A percentile compares a stretch with the other conserved stretches of the same genome.
phyloP scores from a whole-genome alignment of 2,797 vertebrate genomes.

The Rhinatrema bivittatum region DNA sequence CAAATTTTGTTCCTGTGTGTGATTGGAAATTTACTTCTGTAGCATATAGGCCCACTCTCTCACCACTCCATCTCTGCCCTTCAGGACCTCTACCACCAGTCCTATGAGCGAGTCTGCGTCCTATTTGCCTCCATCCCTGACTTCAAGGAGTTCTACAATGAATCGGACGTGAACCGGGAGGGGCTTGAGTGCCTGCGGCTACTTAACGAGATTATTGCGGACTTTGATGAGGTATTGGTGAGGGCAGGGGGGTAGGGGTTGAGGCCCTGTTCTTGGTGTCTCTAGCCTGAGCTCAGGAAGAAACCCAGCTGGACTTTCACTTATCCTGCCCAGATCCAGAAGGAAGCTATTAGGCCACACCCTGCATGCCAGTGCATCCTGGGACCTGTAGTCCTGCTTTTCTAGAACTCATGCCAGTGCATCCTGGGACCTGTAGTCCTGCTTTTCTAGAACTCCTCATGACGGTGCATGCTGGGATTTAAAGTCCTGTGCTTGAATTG shows the following conservation, averaged over 20 bases:
- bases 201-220: constrained; percentile 84
- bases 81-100: constrained; percentile 84
- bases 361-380: neutral
- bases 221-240: constrained; percentile 76
- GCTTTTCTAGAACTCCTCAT: neutral
- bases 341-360: too few species aligned
- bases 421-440: neutral
- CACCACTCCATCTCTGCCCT: neutral
- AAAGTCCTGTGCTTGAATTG: too few species aligned
- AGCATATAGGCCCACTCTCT: neutral
- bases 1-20: too few species aligned
- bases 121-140: constrained; percentile 84
- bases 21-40: too few species aligned
- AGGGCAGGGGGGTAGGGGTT: neutral
- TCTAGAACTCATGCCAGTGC: neutral
- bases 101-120: constrained; percentile 75
- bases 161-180: constrained; percentile 69
- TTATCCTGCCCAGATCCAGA: neutral
- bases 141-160: constrained; percentile 84
- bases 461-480: too few species aligned
- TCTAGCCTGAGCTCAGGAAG: too few species aligned
- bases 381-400: neutral
- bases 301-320: too few species aligned
- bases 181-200: constrained; percentile 83
- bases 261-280: too few species aligned